phyloP scores from a whole-genome alignment of 2,113 vertebrate species.

The Neogale vison region DNA sequence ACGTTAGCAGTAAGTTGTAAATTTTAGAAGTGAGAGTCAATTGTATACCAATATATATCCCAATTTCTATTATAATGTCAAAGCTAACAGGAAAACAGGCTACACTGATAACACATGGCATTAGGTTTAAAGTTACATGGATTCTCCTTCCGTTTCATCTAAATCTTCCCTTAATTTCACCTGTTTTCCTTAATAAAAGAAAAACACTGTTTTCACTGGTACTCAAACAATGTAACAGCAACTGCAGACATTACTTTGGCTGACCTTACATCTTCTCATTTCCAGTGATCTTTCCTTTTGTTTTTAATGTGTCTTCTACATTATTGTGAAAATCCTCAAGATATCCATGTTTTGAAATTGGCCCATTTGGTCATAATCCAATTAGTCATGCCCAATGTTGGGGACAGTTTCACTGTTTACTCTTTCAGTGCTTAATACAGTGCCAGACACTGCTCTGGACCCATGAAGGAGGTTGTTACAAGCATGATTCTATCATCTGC shows the following conservation, averaged over 20 bases:
- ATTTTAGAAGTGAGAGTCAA: neutral
- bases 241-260: neutral
- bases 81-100: neutral
- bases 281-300: neutral
- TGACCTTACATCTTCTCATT: neutral
- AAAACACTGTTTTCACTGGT: neutral
- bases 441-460: neutral
- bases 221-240: neutral
- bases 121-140: neutral
- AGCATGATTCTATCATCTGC: neutral
- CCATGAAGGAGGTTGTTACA: neutral
- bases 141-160: neutral
- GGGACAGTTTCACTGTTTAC: neutral
- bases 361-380: neutral
- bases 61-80: neutral
- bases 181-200: neutral
- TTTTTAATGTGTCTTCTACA: neutral
- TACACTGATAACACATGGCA: neutral
- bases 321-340: neutral
- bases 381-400: accelerated
- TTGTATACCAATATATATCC: neutral
- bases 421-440: neutral
- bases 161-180: neutral
- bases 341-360: neutral
- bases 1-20: neutral